These are phyloP conservation scores for Choreutis nemorana DNA, from an alignment of 2,888 invertebrate species.

Conservation along the genomic window DNA sequence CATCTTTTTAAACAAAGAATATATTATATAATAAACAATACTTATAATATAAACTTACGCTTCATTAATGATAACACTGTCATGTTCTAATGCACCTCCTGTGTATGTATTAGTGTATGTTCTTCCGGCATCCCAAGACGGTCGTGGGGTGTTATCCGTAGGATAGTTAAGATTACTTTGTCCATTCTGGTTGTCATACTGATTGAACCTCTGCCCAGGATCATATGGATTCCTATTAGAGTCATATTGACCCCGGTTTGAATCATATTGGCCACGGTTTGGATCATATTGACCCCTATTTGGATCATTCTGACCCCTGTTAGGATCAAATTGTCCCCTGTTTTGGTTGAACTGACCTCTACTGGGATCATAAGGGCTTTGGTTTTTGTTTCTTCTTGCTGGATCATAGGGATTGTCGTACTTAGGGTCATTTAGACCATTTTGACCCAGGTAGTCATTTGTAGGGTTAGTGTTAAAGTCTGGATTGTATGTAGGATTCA, in stretches of 20 bases:
- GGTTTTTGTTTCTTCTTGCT: slow-evolving; percentile 22
- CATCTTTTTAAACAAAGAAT: too few species aligned
- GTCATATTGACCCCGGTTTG: slow-evolving; percentile 9
- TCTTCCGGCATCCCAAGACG: slow-evolving; percentile 37
- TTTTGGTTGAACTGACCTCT: slow-evolving; percentile 11
- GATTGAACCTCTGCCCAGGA: slow-evolving; percentile 19
- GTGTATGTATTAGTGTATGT: slow-evolving; percentile 30
- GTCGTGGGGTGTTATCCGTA: slow-evolving; percentile 31
- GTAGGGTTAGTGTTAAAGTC: slow-evolving; percentile 35
- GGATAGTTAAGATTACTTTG: too few species aligned
- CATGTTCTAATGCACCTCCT: slow-evolving; percentile 39
- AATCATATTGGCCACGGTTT: slow-evolving; percentile 8
- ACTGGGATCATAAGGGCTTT: slow-evolving; percentile 22
- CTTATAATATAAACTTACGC: slow-evolving; percentile 43
- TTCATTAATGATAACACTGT: slow-evolving; percentile 62
- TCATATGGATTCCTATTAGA: slow-evolving; percentile 8
- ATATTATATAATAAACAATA: too few species aligned
- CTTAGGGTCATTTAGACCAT: slow-evolving; percentile 20
- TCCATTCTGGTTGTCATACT: slow-evolving; percentile 26
- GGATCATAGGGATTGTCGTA: slow-evolving; percentile 4
- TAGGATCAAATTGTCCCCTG: slow-evolving; percentile 23
- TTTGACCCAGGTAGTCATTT: slow-evolving; percentile 32
- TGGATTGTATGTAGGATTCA: slow-evolving; percentile 39
- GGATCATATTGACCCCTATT: slow-evolving; percentile 8
- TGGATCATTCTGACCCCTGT: slow-evolving; percentile 13